Percentiles rank a stretch among this genome's conserved stretches.
Evolutionary conservation across 2,113 vertebrate species (phyloP).

Genomic region (Leiothrix lutea): DNA sequence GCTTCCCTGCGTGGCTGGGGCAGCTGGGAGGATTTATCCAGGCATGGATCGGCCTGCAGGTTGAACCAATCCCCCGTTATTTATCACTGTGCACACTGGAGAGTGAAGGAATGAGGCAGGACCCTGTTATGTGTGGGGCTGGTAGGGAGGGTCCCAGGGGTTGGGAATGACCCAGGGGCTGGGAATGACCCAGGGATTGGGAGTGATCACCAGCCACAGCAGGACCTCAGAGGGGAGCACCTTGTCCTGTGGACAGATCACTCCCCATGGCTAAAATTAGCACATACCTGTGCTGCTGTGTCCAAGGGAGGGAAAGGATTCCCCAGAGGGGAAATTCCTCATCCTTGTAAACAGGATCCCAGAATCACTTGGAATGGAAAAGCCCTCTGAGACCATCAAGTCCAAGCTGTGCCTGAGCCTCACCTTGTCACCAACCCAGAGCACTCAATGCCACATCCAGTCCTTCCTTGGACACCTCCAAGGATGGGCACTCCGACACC

Average conservation of each 20-base stretch:
- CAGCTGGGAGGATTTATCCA: not conserved
- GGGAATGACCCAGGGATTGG: not conserved
- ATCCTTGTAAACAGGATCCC: not conserved
- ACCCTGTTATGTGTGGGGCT: not conserved
- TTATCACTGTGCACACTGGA: not conserved
- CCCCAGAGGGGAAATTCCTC: rapidly evolving
- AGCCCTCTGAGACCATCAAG: rapidly evolving
- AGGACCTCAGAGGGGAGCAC: not conserved
- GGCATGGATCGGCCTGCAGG: not conserved
- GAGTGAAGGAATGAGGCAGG: not conserved
- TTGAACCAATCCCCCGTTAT: rapidly evolving
- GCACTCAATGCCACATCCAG: not conserved
- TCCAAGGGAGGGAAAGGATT: not conserved
- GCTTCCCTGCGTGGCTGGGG: not conserved
- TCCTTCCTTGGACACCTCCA: rapidly evolving
- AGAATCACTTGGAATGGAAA: not conserved
- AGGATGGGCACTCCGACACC: not conserved
- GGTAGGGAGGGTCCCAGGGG: not conserved
- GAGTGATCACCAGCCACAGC: not conserved
- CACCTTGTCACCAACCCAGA: not conserved
- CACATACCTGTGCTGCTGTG: rapidly evolving
- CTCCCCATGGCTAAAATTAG: rapidly evolving
- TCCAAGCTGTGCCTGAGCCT: rapidly evolving
- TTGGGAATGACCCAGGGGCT: rapidly evolving
- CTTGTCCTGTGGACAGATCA: rapidly evolving